Evolutionary conservation across 2,888 invertebrate species (phyloP), one percentile per base, ranked within the genome.

Genomic region (Eristalis arbustorum): DNA sequence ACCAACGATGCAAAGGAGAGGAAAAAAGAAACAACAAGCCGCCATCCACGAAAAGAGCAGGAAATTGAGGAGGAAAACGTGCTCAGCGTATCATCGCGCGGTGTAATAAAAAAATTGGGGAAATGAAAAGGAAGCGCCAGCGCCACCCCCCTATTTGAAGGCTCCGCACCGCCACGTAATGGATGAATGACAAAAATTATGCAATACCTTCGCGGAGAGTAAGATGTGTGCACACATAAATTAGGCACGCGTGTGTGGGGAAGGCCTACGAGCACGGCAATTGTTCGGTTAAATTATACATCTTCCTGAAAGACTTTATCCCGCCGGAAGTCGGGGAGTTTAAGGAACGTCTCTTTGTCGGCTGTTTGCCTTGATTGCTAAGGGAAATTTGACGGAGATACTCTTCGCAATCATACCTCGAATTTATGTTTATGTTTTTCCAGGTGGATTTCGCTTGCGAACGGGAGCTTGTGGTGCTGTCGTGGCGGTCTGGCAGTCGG

Each of bases 1-100:
- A 10, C 62, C 2, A 42, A 22, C 2, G 57, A 42, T 14, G 11
- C 40, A 77, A 22, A 59, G 31, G 6, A 31, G 31, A 6, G 6
- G 6, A 31, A 4, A 31, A 31, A 31, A 31, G 5, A 3, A 31
- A 31, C 31, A 31, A 31, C 31, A 40, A 40, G 1, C 25, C 0
- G 8, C 1, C 25, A 10, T 11, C 59, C 59, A 25, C 23, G 37
- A 37, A 57, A 37, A 37, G 66, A 49, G 49, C 23, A 84, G 83
- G 83, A 84, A 78, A 84, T 84, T 78, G 74, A 64, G 6, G 18
- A 68, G 68, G 57, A 78, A 83, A 83, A 74, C 42, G 42, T 78
- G n/a, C 68, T 40, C 6, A 10, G 40, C 42, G 63, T 57, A 69
- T 66, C 64, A 75, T 64, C 56, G 31, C 63, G 57, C 23, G 14